A percentile compares a stretch with the other conserved stretches of the same genome.
Evolutionary conservation across 2,113 vertebrate species (phyloP).

Genomic region (Coturnix japonica): DNA sequence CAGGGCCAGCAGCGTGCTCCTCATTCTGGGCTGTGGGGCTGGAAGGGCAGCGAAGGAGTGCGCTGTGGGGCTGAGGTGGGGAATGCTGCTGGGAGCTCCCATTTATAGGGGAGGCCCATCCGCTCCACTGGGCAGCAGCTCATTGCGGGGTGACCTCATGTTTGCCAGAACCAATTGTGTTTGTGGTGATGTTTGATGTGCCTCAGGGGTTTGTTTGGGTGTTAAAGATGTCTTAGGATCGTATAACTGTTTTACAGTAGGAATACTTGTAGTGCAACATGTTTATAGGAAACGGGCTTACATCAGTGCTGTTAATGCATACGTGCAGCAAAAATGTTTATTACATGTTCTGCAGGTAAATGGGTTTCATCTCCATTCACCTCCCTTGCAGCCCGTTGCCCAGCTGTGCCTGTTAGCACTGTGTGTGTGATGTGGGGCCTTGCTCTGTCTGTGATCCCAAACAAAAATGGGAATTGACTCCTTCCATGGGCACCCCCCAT

Average conservation of each 20-base stretch:
- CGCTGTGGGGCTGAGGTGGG: neutral
- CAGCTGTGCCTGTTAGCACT: fast-evolving
- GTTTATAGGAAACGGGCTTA: neutral
- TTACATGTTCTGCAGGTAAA: neutral
- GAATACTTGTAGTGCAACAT: neutral
- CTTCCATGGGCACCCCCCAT: neutral
- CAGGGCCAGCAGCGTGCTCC: neutral
- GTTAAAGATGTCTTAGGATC: neutral
- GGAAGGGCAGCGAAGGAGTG: neutral
- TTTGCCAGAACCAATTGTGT: constrained; percentile 38
- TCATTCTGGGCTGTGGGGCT: constrained; percentile 51
- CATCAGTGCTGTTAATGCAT: neutral
- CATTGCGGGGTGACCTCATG: neutral
- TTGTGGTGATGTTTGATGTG: neutral
- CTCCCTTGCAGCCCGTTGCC: neutral
- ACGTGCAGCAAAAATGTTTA: neutral
- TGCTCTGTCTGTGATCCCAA: neutral
- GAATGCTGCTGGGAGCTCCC: neutral
- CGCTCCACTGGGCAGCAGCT: neutral
- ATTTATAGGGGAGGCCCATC: constrained; percentile 36
- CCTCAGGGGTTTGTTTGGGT: neutral
- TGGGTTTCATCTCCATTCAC: neutral
- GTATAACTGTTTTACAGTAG: neutral
- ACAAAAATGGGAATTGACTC: neutral
- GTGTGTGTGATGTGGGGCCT: fast-evolving